Evolutionary conservation across 2,113 vertebrate species (phyloP).

Genomic region (Bos javanicus): DNA sequence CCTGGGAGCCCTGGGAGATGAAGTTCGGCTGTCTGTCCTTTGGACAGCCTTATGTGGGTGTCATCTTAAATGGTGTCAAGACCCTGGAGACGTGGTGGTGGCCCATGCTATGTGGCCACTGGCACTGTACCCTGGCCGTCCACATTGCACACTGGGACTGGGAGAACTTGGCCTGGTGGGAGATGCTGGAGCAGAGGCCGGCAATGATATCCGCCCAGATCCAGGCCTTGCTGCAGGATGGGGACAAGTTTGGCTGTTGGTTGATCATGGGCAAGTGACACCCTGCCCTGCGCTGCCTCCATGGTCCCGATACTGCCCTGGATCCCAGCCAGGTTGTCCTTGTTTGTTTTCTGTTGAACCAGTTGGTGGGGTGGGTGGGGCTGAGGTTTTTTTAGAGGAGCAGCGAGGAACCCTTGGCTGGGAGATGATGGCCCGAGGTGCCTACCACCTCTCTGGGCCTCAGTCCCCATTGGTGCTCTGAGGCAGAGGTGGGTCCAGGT

Average conservation of each 20-base stretch:
- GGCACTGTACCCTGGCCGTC: slow-evolving; percentile 83
- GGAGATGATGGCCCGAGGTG: fast-evolving
- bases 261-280: slow-evolving; percentile 85
- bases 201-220: too few species aligned
- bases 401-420: not conserved
- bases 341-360: not conserved
- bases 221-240: too few species aligned
- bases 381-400: not conserved
- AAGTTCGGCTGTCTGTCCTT: slow-evolving; percentile 88
- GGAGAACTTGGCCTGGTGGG: too few species aligned
- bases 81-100: slow-evolving; percentile 89
- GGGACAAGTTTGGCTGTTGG: slow-evolving; percentile 47
- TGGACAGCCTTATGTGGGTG: slow-evolving; percentile 86
- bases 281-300: too few species aligned
- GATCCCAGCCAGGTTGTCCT: not conserved
- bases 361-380: not conserved
- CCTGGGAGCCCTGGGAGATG: slow-evolving; percentile 41
- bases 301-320: not conserved
- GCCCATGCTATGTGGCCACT: slow-evolving; percentile 80
- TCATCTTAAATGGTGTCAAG: slow-evolving; percentile 64
- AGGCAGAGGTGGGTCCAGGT: too few species aligned
- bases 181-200: too few species aligned
- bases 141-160: slow-evolving; percentile 74
- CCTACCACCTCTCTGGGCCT: too few species aligned
- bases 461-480: too few species aligned